Evolutionary conservation across 2,797 vertebrate genomes (phyloP).

Genomic region (Paedocypris micromegethes): DNA sequence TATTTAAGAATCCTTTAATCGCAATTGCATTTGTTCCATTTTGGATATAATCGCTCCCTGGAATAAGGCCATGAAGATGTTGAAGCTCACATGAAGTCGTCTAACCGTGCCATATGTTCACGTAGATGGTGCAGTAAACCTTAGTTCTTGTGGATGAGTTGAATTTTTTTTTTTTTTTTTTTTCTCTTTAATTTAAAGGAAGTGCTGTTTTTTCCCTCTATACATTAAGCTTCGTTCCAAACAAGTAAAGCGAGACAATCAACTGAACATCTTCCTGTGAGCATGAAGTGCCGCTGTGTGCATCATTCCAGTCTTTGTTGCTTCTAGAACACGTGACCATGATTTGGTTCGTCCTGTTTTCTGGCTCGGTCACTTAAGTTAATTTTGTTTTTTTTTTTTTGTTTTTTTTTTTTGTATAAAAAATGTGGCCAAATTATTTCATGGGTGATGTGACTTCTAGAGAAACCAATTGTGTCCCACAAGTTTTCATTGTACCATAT

Average conservation of each 20-base stretch:
- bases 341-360: conserved; percentile 52
- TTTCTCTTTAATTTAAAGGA: conserved; percentile 11
- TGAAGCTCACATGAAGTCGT: conserved; percentile 52
- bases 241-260: conserved; percentile 23
- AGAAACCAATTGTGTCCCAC: not conserved
- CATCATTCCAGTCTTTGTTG: conserved; percentile 60
- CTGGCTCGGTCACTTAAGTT: conserved; percentile 32
- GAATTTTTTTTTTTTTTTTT: not conserved
- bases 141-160: conserved; percentile 52
- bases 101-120: conserved; percentile 58
- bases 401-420: not conserved
- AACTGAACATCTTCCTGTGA: conserved; percentile 62
- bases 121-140: conserved; percentile 58
- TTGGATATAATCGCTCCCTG: conserved; percentile 63
- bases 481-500: conserved; percentile 1
- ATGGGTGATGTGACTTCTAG: conserved; percentile 1
- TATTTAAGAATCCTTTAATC: conserved; percentile 67
- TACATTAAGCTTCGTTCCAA: not conserved
- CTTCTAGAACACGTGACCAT: conserved; percentile 56
- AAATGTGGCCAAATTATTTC: conserved; percentile 20
- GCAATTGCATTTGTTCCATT: conserved; percentile 71
- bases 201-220: not conserved
- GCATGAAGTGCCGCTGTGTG: conserved; percentile 70
- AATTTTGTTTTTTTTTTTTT: conserved; percentile 31
- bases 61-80: conserved; percentile 50